Conservation (phyloP, 2,797 vertebrate species). For the Chrysocyon brachyurus region DNA sequence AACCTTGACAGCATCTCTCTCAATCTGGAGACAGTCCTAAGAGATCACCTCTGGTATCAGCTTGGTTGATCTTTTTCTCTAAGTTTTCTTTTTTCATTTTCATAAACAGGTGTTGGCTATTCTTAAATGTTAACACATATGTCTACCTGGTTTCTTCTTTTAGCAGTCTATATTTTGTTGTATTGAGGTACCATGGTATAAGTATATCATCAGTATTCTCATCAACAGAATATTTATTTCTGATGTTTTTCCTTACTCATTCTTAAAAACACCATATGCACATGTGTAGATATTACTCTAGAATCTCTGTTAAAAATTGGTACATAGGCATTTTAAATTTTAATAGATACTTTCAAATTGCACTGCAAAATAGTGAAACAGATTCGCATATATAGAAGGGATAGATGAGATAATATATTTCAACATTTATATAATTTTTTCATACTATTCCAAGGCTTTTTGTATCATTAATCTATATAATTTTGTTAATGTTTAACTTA, state of each 20-base stretch:
- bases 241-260: neutral
- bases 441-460: neutral
- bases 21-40: rapidly evolving
- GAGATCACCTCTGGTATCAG: neutral
- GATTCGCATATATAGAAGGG: neutral
- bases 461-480: neutral
- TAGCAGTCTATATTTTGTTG: neutral
- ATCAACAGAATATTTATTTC: constrained; percentile 10
- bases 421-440: neutral
- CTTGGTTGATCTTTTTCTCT: neutral
- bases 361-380: neutral
- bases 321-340: neutral
- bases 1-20: neutral
- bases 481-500: constrained; percentile 9
- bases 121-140: constrained; percentile 34
- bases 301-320: neutral
- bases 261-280: neutral
- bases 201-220: neutral
- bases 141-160: neutral
- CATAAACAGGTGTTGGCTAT: neutral
- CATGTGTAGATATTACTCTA: neutral
- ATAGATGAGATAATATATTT: neutral
- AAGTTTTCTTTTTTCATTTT: neutral
- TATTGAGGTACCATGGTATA: neutral
- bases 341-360: neutral